Percentiles rank a stretch among this genome's conserved stretches.
phyloP scores from a whole-genome alignment of 1,140 invertebrate species.

The Aradophagus sp. region DNA sequence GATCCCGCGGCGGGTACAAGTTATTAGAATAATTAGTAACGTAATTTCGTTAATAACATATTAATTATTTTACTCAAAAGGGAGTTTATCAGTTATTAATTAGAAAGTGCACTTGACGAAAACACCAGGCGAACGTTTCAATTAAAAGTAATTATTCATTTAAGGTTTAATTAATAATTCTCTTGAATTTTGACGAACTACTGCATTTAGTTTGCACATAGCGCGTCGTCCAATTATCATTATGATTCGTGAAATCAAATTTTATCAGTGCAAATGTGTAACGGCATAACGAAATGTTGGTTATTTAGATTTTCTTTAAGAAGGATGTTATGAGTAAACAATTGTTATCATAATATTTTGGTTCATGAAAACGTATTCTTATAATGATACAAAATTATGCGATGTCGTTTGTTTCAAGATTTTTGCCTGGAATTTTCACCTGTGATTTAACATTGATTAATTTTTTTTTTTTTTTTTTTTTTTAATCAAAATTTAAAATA shows the following conservation, averaged over 20 bases:
- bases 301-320: too few relatives aligned
- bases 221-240: slow-evolving; percentile 44
- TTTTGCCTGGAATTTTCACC: too few relatives aligned
- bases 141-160: slow-evolving; percentile 51
- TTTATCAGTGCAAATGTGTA: slow-evolving; percentile 38
- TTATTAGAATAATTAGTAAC: slow-evolving; percentile 29
- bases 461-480: too few relatives aligned
- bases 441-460: too few relatives aligned
- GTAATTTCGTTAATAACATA: slow-evolving; percentile 40
- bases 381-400: too few relatives aligned
- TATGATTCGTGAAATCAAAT: slow-evolving; percentile 48
- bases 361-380: too few relatives aligned
- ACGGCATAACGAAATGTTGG: slow-evolving; percentile 36
- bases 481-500: too few relatives aligned
- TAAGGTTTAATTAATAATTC: slow-evolving; percentile 53
- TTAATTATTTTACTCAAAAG: slow-evolving; percentile 33
- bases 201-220: slow-evolving; percentile 49
- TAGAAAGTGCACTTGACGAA: slow-evolving; percentile 42
- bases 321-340: too few relatives aligned
- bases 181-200: slow-evolving; percentile 50
- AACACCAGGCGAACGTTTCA: slow-evolving; percentile 46
- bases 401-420: too few relatives aligned
- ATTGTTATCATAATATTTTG: too few relatives aligned
- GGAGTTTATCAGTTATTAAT: slow-evolving; percentile 36
- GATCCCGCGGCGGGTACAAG: slow-evolving; percentile 3